phyloP scores from a whole-genome alignment of 2,888 invertebrate genomes.

The Plebejus anna region DNA sequence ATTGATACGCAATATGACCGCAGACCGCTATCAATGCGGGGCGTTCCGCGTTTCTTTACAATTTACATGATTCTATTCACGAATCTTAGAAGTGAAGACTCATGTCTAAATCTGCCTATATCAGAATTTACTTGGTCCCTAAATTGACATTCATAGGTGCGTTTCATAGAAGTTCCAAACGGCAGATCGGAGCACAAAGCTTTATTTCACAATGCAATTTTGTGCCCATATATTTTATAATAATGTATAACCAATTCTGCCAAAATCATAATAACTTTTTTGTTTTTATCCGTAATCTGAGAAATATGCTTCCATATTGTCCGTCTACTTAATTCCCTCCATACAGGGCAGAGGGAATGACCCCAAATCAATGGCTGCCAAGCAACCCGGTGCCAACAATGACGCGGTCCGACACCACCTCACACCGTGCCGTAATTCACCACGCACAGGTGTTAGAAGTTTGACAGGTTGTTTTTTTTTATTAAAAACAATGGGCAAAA shows the following conservation, averaged over 20 bases:
- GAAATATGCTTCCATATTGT: constrained; percentile 2
- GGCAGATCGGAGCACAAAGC: no score
- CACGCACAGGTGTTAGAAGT: background rate
- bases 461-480: background rate
- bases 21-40: background rate
- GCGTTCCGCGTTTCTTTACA: background rate
- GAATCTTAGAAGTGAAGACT: background rate
- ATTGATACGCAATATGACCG: background rate
- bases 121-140: no score
- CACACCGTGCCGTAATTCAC: constrained; percentile 35
- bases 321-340: background rate
- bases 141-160: no score
- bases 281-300: background rate
- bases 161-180: no score
- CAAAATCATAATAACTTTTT: background rate
- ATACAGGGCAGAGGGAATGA: constrained; percentile 20
- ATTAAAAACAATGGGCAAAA: no score
- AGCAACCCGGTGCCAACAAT: constrained; percentile 48
- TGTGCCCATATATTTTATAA: background rate
- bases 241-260: background rate
- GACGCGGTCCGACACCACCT: constrained; percentile 36
- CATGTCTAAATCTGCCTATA: no score
- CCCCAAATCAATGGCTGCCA: constrained; percentile 45
- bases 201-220: no score
- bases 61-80: background rate